Conservation (phyloP, 2,113 vertebrate genomes). For the Oplegnathus fasciatus region DNA sequence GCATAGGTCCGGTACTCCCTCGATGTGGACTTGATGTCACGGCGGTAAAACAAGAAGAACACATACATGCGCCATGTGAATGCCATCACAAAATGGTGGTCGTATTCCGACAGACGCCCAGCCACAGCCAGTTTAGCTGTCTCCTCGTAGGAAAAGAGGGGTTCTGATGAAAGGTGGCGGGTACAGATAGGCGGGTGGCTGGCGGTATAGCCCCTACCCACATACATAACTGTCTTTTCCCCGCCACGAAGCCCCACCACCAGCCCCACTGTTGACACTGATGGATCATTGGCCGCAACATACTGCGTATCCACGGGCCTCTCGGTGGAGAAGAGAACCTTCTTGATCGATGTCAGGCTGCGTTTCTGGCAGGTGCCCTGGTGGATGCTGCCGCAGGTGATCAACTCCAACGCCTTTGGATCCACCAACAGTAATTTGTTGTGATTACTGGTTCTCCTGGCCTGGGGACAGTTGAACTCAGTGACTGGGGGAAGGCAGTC, state of each 20-base stretch:
- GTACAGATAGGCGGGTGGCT: conserved; percentile 96
- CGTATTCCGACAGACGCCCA: conserved; percentile 94
- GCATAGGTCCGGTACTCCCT: conserved; percentile 94
- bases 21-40: conserved; percentile 90
- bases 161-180: conserved; percentile 90
- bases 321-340: conserved; percentile 89
- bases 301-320: conserved; percentile 96
- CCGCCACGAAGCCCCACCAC: conserved; percentile 86
- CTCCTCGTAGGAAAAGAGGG: conserved; percentile 96
- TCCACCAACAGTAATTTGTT: conserved; percentile 95
- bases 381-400: conserved; percentile 94
- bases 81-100: conserved; percentile 94
- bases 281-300: conserved; percentile 94
- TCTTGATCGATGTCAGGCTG: conserved; percentile 84
- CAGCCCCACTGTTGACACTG: conserved; percentile 92
- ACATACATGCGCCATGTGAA: conserved; percentile 87
- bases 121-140: conserved; percentile 94
- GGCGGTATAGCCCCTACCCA: conserved; percentile 94
- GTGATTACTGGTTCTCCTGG: conserved; percentile 89
- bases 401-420: conserved; percentile 85
- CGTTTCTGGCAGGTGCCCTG: conserved; percentile 97
- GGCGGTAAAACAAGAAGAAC: conserved; percentile 95
- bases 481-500: conserved; percentile 94
- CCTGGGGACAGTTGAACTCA: conserved; percentile 90
- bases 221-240: conserved; percentile 91